Base-by-base conservation (phyloP, 2,888 invertebrate species). In the Megalurothrips usitatus region DNA sequence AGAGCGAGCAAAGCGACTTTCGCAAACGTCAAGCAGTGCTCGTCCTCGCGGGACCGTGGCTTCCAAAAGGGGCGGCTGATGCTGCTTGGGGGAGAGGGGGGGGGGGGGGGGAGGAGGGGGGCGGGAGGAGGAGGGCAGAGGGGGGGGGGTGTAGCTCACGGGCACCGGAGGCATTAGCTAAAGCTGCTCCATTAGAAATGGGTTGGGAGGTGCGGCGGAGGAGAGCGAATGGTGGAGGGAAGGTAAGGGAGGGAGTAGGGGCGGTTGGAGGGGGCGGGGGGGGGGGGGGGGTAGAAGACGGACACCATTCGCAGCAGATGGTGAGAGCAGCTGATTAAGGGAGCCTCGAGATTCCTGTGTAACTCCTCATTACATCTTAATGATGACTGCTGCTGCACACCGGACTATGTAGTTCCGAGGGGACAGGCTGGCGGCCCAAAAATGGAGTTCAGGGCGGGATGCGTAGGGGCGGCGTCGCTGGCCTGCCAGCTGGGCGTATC, bases 311-410 rank as follows among this genome's bases (percentile, higher is more conserved):
- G 68, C 23, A 26, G 68, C 68, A 75, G 68, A 75, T 75, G 68
- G 68, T 26, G 68, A 75, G 68, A 75, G 68, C 26, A 75, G 68
- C 68, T 75, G 68, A 75, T 75, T 75, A 75, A 75, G 26, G 68
- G 26, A 12, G 26, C 34, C 58, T 58, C 58, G 19, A 58, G 58
- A 58, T 58, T 58, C 58, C 58, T 58, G 58, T 58, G 58, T n/a
- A 58, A 58, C 58, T 58, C 26, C 68, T 23, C 68, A 68, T 68
- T 68, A 68, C 68, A 68, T 75, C 68, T 26, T 75, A 75, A 75
- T 75, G 68, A 75, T 75, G 68, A 43, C 34, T 6, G 34, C 34
- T 43, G 34, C 34, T 43, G 34, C 34, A 43, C 34, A 43, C 34
- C 34, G 34, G 34, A 43, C 34, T 43, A 43, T 43, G 34, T 43